A percentile compares a stretch with the other conserved stretches of the same genome.
phyloP scores from a whole-genome alignment of 2,113 vertebrate species.

The Stegostoma tigrinum region DNA sequence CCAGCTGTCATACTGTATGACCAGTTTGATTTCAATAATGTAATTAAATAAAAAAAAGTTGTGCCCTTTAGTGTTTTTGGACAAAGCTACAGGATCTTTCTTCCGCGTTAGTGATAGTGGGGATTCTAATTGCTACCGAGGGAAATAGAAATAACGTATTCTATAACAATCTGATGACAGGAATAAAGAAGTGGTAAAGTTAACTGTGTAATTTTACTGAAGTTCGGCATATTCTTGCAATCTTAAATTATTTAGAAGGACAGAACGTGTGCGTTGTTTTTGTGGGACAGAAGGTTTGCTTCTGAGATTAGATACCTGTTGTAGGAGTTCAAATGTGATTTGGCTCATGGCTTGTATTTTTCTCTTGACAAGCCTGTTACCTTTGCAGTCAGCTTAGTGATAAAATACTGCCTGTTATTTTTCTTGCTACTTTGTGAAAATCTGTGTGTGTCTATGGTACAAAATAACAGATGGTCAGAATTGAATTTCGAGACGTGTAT shows the following conservation, averaged over 20 bases:
- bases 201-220: background rate
- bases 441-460: background rate
- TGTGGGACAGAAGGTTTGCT: background rate
- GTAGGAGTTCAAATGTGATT: background rate
- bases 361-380: background rate
- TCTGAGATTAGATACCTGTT: background rate
- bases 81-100: background rate
- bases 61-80: background rate
- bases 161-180: background rate
- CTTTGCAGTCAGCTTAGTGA: background rate
- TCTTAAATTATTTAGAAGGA: background rate
- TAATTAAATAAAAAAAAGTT: background rate
- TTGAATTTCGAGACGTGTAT: background rate
- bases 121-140: background rate
- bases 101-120: background rate
- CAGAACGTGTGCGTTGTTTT: background rate
- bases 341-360: background rate
- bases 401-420: background rate
- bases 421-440: background rate
- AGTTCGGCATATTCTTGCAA: background rate
- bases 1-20: background rate
- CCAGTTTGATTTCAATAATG: background rate
- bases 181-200: background rate
- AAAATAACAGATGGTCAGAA: slow-evolving; percentile 3
- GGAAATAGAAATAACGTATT: background rate